A percentile compares a stretch with the other conserved stretches of the same genome.
Conservation (phyloP, 1,140 invertebrate species). For the Limonius californicus region DNA sequence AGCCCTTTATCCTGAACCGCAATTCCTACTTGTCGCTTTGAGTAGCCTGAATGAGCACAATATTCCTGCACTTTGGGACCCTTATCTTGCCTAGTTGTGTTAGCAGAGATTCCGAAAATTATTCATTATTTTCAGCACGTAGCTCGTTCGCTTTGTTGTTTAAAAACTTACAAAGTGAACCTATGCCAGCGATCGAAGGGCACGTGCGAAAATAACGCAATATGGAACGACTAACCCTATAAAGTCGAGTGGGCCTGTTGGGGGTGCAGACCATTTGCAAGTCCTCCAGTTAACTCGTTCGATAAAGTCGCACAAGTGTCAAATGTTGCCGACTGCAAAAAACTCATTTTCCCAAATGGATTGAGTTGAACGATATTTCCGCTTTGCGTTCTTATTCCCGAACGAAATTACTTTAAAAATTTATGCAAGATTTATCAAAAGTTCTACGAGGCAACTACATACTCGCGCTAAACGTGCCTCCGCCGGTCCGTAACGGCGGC, state of each 20-base stretch:
- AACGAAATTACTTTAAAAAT: neutral
- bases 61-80: slow-evolving; percentile 1
- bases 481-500: too few species aligned
- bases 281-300: slow-evolving; percentile 17
- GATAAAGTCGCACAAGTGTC: slow-evolving; percentile 17
- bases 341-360: slow-evolving; percentile 19
- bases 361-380: slow-evolving; percentile 10
- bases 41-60: slow-evolving; percentile 7
- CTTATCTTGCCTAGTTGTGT: slow-evolving; percentile 9
- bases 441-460: neutral
- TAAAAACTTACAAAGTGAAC: neutral
- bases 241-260: neutral
- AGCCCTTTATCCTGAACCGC: slow-evolving; percentile 14
- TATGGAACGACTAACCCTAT: neutral
- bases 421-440: neutral
- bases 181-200: neutral
- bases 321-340: slow-evolving; percentile 19
- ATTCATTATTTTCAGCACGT: neutral
- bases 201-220: slow-evolving; percentile 10
- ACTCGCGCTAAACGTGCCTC: too few species aligned
- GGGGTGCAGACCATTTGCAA: slow-evolving; percentile 17
- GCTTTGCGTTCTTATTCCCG: neutral
- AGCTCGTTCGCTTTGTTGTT: neutral
- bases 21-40: slow-evolving; percentile 14
- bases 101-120: slow-evolving; percentile 2